phyloP scores from a whole-genome alignment of 1,140 invertebrate genomes.

The Geopemphigus sp. region DNA sequence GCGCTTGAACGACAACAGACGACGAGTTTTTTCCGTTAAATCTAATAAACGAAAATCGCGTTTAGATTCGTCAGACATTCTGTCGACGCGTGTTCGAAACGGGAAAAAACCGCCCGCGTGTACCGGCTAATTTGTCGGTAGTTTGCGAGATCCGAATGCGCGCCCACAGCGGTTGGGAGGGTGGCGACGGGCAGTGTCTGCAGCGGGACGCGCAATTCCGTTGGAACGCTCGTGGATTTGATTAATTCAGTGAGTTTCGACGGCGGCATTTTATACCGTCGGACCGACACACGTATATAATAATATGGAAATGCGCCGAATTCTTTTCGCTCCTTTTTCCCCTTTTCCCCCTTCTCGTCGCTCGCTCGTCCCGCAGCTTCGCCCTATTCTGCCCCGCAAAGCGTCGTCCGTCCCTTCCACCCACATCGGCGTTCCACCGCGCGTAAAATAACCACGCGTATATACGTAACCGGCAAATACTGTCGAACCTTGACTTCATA shows the following conservation, averaged over 20 bases:
- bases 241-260: slow-evolving; percentile 22
- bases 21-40: too few species aligned
- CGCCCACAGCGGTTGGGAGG: not conserved
- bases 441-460: slow-evolving; percentile 37
- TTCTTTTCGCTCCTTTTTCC: slow-evolving; percentile 32
- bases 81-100: not conserved
- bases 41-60: too few species aligned
- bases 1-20: not conserved
- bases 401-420: not conserved
- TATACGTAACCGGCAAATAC: slow-evolving; percentile 18
- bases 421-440: not conserved
- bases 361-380: too few species aligned
- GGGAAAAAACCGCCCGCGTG: not conserved
- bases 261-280: slow-evolving; percentile 3
- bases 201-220: not conserved
- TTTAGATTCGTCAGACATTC: too few species aligned
- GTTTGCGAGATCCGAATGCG: too few species aligned
- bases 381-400: too few species aligned
- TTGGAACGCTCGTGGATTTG: not conserved
- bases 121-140: not conserved
- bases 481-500: slow-evolving; percentile 38
- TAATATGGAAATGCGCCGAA: slow-evolving; percentile 33
- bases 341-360: too few species aligned
- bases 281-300: not conserved
- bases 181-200: not conserved